phyloP scores from a whole-genome alignment of 2,797 vertebrate genomes.

The Malacoctenus gilli region DNA sequence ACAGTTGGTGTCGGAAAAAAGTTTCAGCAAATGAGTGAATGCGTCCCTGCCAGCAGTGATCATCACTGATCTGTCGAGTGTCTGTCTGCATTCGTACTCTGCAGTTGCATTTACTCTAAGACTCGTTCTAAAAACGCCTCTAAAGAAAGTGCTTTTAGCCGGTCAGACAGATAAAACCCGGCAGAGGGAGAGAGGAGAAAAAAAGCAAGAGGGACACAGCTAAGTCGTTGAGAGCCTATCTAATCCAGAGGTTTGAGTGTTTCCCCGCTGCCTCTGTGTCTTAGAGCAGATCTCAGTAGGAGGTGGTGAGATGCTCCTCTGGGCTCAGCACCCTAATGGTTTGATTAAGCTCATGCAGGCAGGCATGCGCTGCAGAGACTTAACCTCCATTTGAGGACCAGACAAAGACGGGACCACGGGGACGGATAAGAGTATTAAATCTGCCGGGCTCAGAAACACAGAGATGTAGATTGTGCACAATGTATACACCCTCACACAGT shows the following conservation, averaged over 20 bases:
- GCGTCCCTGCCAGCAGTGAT: too few species aligned
- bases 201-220: slow-evolving; percentile 2
- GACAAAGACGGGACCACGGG: slow-evolving; percentile 80
- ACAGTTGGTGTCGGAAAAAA: too few species aligned
- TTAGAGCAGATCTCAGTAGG: slow-evolving; percentile 76
- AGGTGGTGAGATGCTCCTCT: slow-evolving; percentile 74
- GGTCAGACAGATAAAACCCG: slow-evolving; percentile 37
- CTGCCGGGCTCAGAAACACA: slow-evolving; percentile 62
- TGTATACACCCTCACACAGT: slow-evolving; percentile 24
- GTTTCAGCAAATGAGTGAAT: too few species aligned
- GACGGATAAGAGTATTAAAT: slow-evolving; percentile 78
- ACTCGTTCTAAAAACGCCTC: slow-evolving; percentile 37
- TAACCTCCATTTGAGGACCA: slow-evolving; percentile 91
- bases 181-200: slow-evolving; percentile 31
- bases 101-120: slow-evolving; percentile 24
- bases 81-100: not conserved
- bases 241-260: slow-evolving; percentile 73
- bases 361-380: slow-evolving; percentile 62
- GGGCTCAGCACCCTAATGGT: slow-evolving; percentile 84
- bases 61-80: not conserved
- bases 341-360: slow-evolving; percentile 83
- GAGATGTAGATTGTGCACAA: slow-evolving; percentile 48
- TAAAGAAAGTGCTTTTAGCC: slow-evolving; percentile 57
- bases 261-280: slow-evolving; percentile 66
- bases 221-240: slow-evolving; percentile 62